Percentiles rank a stretch among this genome's conserved stretches.
Conservation (phyloP, 92 coral and sea anemone genomes). For the Epizoanthus illoricatus region DNA sequence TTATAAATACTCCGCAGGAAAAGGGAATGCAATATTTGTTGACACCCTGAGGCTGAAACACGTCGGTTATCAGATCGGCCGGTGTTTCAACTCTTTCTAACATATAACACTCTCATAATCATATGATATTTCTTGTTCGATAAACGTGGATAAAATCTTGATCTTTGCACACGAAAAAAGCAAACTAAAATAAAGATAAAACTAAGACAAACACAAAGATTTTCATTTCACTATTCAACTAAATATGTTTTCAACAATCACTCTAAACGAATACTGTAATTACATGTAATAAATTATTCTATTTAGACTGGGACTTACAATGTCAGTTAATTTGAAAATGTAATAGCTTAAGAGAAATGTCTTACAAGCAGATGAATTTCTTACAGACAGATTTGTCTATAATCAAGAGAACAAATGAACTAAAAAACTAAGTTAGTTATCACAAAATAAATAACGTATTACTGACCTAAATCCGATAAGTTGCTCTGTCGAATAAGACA, state of each 20-base stretch:
- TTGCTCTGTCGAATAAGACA: too few relatives aligned
- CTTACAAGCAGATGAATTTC: neutral
- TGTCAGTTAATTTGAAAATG: neutral
- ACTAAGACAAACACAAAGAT: neutral
- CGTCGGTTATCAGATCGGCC: too few relatives aligned
- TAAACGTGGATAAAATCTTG: too few relatives aligned
- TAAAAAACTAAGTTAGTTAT: neutral
- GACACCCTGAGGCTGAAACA: too few relatives aligned
- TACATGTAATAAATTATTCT: neutral
- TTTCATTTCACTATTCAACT: neutral
- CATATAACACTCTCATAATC: too few relatives aligned
- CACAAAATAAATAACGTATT: neutral
- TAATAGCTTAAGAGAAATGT: neutral
- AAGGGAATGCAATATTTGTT: too few relatives aligned
- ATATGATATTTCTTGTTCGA: too few relatives aligned
- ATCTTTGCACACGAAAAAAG: too few relatives aligned
- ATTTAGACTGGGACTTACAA: neutral
- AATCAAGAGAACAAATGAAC: neutral
- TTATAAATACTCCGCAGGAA: too few relatives aligned
- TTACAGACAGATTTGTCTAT: neutral
- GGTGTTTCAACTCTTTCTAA: too few relatives aligned
- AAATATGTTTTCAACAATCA: conserved; percentile 7
- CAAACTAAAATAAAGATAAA: too few relatives aligned
- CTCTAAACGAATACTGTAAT: neutral
- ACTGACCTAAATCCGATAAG: neutral